Base-by-base conservation (phyloP, 2,113 vertebrate species). In the Porphyrio hochstetteri region DNA sequence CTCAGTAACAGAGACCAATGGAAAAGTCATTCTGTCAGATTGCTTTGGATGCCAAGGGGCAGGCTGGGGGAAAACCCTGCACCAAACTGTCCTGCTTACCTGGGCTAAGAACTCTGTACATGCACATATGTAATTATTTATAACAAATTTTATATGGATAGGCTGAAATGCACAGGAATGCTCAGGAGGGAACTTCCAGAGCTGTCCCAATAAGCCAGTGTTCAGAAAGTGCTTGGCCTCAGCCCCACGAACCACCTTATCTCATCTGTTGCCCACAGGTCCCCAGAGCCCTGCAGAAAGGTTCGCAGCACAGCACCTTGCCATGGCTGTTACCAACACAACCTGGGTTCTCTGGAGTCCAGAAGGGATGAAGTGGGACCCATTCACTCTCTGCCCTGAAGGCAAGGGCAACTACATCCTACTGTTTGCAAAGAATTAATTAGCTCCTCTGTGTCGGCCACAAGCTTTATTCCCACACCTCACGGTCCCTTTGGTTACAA, bases 21-120 rank as follows among this genome's bases (percentile, higher is more conserved):
- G n/a, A 50, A 29, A 19, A 23, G 29, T 27, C 24, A 5, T 31
- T 69, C 33, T 24, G 28, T 5, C 0, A 1, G 31, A 11, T 10
- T 10, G 7, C 16, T 65, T 67, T 0, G 0, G 63, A 60, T 16
- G n/a, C 27, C 3, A 1, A 18, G 18, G 13, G 10, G 25, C 36
- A 57, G 33, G 24, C 40, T 35, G 16, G 24, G 17, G 44, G 52
- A 31, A 59, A 78, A 21, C 16, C 12, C 28, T 19, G 44, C 1
- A 3, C 23, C 29, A n/a, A 55, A 10, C 25, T 7, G 12, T 3
- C 19, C 28, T 5, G n/a, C 31, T 60, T 23, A 16, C 6, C 3
- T 2, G 21, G 38, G 19, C 63, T 36, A 4, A 44, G 17, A 19
- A 19, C 7, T 46, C 44, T 46, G 15, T 19, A 18, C 19, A 18